These are phyloP conservation scores for Chymomyza caudatula DNA, from an alignment of 2,888 invertebrate species.

Conservation along the genomic window DNA sequence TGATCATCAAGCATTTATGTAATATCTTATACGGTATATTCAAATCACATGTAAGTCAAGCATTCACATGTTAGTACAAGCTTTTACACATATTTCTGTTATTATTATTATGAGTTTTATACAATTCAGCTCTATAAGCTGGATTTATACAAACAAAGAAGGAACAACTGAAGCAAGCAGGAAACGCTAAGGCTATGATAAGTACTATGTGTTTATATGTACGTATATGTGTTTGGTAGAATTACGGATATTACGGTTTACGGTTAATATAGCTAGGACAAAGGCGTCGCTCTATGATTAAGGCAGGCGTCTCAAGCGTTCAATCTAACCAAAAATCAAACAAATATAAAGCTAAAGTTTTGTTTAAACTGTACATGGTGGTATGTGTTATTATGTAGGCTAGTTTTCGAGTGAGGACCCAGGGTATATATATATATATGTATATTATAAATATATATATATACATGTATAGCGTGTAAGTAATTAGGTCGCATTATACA, in stretches of 20 bases:
- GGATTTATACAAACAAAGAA: slow-evolving; percentile 19
- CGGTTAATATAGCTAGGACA: background rate
- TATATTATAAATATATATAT: background rate
- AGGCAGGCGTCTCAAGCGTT: slow-evolving; percentile 33
- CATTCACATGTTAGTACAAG: slow-evolving; percentile 57
- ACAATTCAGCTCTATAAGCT: slow-evolving; percentile 31
- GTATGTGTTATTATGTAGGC: background rate
- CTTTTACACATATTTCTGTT: slow-evolving; percentile 12
- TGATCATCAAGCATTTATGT: slow-evolving; percentile 53
- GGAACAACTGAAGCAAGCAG: slow-evolving; percentile 48
- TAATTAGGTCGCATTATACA: background rate
- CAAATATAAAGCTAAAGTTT: background rate
- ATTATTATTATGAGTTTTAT: background rate
- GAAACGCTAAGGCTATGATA: slow-evolving; percentile 16
- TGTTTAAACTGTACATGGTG: background rate
- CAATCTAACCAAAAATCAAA: slow-evolving; percentile 23
- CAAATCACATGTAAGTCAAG: slow-evolving; percentile 46
- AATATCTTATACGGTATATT: slow-evolving; percentile 2
- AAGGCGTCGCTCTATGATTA: slow-evolving; percentile 22
- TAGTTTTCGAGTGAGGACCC: slow-evolving; percentile 4
- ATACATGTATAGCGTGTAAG: too few species aligned
- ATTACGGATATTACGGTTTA: background rate
- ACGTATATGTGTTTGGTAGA: background rate
- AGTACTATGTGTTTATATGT: background rate
- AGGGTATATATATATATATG: background rate